Percentiles rank a stretch among this genome's conserved stretches.
phyloP scores from a whole-genome alignment of 2,888 invertebrate genomes.

The Nipponacmea schrenckii region DNA sequence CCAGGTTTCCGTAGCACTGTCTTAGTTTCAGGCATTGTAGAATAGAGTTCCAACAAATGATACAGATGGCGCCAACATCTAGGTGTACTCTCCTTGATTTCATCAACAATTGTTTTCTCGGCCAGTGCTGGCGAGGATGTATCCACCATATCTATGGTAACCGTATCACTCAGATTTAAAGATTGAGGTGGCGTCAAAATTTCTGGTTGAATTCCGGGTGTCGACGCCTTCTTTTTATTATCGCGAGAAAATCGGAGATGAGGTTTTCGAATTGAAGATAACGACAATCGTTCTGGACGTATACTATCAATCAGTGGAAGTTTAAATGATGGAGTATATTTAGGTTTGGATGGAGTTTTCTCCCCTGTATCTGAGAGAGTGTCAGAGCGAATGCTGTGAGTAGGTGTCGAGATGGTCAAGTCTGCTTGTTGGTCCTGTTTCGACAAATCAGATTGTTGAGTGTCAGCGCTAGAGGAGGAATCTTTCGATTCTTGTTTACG shows the following conservation, averaged over 20 bases:
- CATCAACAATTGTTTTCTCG: conserved; percentile 66
- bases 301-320: conserved; percentile 34
- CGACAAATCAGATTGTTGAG: conserved; percentile 54
- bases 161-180: conserved; percentile 65
- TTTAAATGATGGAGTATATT: conserved; percentile 33
- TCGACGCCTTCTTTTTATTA: conserved; percentile 26
- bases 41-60: conserved; percentile 89
- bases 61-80: conserved; percentile 96
- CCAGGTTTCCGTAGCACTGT: conserved; percentile 73
- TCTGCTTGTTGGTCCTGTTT: conserved; percentile 28
- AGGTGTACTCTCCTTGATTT: conserved; percentile 72
- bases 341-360: conserved; percentile 17
- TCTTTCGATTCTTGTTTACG: conserved; percentile 65
- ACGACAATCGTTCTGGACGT: conserved; percentile 31
- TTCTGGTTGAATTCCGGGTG: conserved; percentile 38
- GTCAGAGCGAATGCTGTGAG: conserved; percentile 19
- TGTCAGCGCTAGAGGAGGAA: conserved; percentile 60
- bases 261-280: conserved; percentile 31
- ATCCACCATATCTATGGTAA: conserved; percentile 60
- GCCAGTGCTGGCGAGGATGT: conserved; percentile 64
- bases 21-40: conserved; percentile 93
- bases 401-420: conserved; percentile 16
- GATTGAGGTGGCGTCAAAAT: conserved; percentile 58
- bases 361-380: conserved; percentile 12
- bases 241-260: conserved; percentile 44